Evolutionary conservation across 2,797 vertebrate species (phyloP), one percentile per base, ranked within the genome.

Genomic region (Pipistrellus pygmaeus): DNA sequence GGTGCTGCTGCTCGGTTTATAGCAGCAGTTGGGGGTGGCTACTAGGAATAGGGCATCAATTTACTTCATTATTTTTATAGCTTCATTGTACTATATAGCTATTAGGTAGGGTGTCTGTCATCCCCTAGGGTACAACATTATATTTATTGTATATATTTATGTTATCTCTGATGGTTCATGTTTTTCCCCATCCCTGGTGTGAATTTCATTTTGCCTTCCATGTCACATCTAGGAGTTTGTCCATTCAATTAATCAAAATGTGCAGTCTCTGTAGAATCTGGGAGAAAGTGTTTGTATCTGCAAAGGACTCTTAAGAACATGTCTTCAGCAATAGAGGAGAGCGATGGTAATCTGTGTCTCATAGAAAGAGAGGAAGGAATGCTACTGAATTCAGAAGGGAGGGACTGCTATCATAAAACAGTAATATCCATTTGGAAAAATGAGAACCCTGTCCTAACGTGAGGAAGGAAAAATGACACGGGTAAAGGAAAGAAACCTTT

Each of bases 101-200:
- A 71, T 41, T 55, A 27, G 35, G 7, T 27, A 1, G 35, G n/a
- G 27, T 71, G 32, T 25, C 18, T 85, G 12, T 32, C 10, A 30
- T 51, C 23, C 62, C 55, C 69, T 78, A 13, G 62, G 15, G 27
- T 32, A 60, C 2, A 38, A n/a, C 53, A 72, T 15, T 72, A 3
- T 78, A 90, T 92, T 85, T 88, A 85, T 82, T 53, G 8, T 14
- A 30, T 15, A 2, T 44, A 71, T 60, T 94, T 88, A 66, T 93
- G 44, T 88, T 82, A n/a, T 90, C 72, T 90, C 25, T 25, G 55
- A 14, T 35, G 73, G 41, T 62, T 73, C 25, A 6, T 87, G 85
- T 72, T 71, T 17, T 78, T 87, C 53, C 27, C 57, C 20, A 8
- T 44, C 35, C 20, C 15, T 27, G 75, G 12, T 32, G 32, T 32